phyloP scores from a whole-genome alignment of 2,113 vertebrate species.

The Labeo catla region DNA sequence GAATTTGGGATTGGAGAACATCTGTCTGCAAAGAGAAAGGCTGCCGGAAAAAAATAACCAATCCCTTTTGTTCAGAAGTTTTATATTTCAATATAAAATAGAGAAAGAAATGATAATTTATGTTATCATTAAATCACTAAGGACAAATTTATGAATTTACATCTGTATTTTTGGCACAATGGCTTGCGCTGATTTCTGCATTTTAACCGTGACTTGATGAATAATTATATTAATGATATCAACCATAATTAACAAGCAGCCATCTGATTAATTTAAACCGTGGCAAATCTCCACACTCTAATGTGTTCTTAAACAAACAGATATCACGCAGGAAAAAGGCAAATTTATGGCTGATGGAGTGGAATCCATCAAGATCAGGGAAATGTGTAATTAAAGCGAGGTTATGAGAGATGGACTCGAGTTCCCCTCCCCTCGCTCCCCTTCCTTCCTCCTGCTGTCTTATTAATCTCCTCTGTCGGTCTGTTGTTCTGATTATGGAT shows the following conservation, averaged over 20 bases:
- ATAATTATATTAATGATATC: slow-evolving; percentile 12
- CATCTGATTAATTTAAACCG: slow-evolving; percentile 68
- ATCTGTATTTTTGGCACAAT: background rate
- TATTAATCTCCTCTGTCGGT: slow-evolving; percentile 80
- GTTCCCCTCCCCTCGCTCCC: slow-evolving; percentile 63
- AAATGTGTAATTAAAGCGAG: slow-evolving; percentile 76
- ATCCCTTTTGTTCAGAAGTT: background rate
- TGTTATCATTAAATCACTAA: background rate
- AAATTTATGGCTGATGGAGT: slow-evolving; percentile 70
- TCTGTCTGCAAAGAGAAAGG: background rate
- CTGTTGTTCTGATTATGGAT: slow-evolving; percentile 85
- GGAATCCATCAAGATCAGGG: slow-evolving; percentile 76
- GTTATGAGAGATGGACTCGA: slow-evolving; percentile 71
- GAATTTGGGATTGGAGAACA: background rate
- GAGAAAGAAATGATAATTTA: background rate
- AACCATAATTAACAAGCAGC: slow-evolving; percentile 57
- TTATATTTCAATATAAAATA: background rate
- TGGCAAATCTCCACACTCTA: slow-evolving; percentile 62
- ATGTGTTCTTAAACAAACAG: slow-evolving; percentile 75
- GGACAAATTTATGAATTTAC: background rate
- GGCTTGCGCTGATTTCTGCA: background rate
- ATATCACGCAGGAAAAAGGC: slow-evolving; percentile 68
- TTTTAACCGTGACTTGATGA: slow-evolving; percentile 30
- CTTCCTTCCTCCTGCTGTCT: slow-evolving; percentile 62
- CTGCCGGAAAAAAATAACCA: background rate